These are phyloP conservation scores for Manis pentadactyla DNA, from an alignment of 2,797 vertebrate genomes.

Conservation along the genomic window DNA sequence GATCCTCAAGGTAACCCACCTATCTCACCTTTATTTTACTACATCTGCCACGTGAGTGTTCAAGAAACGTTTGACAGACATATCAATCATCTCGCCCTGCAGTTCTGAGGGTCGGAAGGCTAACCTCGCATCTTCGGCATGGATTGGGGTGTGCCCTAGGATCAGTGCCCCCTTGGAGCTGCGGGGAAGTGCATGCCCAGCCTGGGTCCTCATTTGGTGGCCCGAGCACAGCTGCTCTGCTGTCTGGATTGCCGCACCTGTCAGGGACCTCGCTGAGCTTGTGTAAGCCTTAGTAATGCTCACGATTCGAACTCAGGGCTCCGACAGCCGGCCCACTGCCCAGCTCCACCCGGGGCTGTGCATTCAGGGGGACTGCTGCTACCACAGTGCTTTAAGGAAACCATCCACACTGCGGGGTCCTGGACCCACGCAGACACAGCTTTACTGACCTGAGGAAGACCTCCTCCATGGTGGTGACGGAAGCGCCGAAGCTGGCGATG, in stretches of 20 bases:
- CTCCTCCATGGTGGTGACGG: conserved; percentile 99
- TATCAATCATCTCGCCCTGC: fast-evolving
- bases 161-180: fast-evolving
- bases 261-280: not conserved
- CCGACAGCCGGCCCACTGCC: not conserved
- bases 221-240: not conserved
- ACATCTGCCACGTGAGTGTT: not conserved
- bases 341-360: not conserved
- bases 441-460: conserved; percentile 95
- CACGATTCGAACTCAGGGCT: not conserved
- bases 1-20: not conserved
- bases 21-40: not conserved
- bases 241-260: not conserved
- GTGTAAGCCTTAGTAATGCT: not conserved
- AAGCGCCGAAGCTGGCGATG: conserved; percentile 97
- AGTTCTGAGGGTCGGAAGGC: not conserved
- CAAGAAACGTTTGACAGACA: not conserved
- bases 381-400: not conserved
- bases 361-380: not conserved
- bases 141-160: not conserved
- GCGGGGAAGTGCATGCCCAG: not conserved
- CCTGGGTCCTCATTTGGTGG: not conserved
- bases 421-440: fast-evolving
- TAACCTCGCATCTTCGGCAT: not conserved
- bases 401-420: not conserved